phyloP scores from a whole-genome alignment of 1,140 invertebrate species.

The Pantala flavescens region DNA sequence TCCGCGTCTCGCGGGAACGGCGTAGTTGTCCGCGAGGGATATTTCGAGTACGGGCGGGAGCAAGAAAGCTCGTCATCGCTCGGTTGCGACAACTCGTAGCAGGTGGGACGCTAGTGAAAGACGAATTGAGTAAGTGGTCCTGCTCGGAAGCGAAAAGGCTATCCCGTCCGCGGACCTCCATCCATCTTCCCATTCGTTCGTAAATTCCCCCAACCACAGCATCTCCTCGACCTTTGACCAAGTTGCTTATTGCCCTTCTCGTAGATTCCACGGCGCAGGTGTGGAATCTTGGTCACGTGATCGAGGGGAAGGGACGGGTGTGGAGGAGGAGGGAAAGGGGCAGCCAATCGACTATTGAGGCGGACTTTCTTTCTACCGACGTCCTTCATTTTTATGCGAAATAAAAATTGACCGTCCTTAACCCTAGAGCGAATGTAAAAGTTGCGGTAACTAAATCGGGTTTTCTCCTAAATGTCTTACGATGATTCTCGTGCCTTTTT shows the following conservation, averaged over 20 bases:
- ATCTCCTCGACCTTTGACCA: constrained; percentile 1
- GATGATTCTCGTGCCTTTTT: no score
- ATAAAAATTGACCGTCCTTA: neutral
- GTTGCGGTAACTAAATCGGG: no score
- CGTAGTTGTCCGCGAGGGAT: no score
- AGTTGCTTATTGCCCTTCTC: constrained; percentile 8
- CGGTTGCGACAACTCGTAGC: neutral
- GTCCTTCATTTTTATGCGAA: neutral
- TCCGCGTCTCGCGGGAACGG: no score
- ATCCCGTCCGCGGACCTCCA: neutral
- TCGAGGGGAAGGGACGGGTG: neutral
- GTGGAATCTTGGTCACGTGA: constrained; percentile 7
- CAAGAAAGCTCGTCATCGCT: neutral
- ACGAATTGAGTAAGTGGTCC: constrained; percentile 8
- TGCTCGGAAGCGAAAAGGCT: neutral
- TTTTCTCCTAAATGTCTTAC: no score
- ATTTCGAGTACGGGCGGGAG: no score
- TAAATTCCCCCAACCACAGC: neutral
- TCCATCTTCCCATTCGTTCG: neutral
- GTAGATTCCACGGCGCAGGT: neutral
- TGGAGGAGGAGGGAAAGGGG: neutral
- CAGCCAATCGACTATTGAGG: neutral
- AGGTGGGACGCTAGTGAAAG: neutral
- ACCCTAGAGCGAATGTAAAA: no score
- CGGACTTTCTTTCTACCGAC: neutral